phyloP scores from a whole-genome alignment of 92 coral and sea anemone genomes.

The Ricordea florida region DNA sequence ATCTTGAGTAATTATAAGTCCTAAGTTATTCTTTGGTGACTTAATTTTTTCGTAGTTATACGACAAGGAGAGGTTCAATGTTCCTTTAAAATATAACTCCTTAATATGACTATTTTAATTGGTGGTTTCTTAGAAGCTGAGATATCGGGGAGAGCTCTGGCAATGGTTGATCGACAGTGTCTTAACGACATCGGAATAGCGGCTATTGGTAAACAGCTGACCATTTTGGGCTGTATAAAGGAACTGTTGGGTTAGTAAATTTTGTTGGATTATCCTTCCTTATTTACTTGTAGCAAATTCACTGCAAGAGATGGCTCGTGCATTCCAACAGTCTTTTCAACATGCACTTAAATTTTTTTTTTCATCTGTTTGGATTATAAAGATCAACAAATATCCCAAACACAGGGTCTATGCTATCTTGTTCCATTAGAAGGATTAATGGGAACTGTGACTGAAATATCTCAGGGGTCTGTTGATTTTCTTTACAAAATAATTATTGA shows the following conservation, averaged over 20 bases:
- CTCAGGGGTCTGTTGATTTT: no score
- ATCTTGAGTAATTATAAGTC: no score
- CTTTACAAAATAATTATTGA: no score
- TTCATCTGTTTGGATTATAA: neutral
- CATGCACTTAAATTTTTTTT: neutral
- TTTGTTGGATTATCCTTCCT: neutral
- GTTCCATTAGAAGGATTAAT: no score
- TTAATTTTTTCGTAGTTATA: neutral
- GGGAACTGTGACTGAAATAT: no score
- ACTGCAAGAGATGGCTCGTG: neutral
- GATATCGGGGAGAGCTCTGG: slow-evolving; percentile 14
- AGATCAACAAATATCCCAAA: neutral
- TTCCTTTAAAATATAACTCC: neutral
- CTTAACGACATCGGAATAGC: slow-evolving; percentile 30
- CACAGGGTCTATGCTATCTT: neutral
- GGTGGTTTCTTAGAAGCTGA: slow-evolving; percentile 26
- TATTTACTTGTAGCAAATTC: neutral
- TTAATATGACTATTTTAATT: neutral
- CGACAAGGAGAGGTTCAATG: no score
- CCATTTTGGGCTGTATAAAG: slow-evolving; percentile 2
- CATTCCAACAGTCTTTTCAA: neutral
- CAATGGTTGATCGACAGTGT: slow-evolving; percentile 21
- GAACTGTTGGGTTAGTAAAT: slow-evolving; percentile 25
- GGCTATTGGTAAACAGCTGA: slow-evolving; percentile 24
- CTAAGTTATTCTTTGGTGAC: neutral